phyloP scores from a whole-genome alignment of 2,113 vertebrate genomes.

The Catharus fuscescens region DNA sequence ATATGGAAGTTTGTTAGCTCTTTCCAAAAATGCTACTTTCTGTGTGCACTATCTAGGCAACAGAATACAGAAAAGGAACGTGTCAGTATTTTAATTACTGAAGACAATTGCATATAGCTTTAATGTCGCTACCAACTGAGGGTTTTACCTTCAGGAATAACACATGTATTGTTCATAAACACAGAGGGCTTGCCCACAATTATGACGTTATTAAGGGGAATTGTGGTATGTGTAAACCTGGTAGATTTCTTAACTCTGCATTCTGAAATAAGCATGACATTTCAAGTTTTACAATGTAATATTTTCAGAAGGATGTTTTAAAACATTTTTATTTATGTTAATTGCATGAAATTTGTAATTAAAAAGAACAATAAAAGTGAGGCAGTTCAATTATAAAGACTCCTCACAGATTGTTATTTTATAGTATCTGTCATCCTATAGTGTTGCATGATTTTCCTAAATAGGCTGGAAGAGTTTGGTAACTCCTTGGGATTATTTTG shows the following conservation, averaged over 20 bases:
- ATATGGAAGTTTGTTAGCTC: conserved; percentile 56
- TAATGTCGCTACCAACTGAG: not conserved
- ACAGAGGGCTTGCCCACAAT: not conserved
- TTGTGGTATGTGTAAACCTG: not conserved
- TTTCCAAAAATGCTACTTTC: conserved; percentile 15
- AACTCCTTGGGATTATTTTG: not conserved
- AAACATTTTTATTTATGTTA: not conserved
- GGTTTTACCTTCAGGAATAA: not conserved
- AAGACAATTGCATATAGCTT: conserved; percentile 2
- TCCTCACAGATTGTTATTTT: not conserved
- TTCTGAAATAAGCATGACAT: not conserved
- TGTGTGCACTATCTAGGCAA: not conserved
- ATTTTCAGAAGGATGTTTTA: not conserved
- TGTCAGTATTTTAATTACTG: conserved; percentile 12
- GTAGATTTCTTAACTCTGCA: not conserved
- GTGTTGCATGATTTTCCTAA: not conserved
- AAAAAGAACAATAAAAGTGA: not conserved
- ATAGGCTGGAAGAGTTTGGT: not conserved
- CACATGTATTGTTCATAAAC: not conserved
- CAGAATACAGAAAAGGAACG: not conserved
- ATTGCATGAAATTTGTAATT: not conserved
- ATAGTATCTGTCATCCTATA: not conserved
- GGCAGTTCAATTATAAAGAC: not conserved
- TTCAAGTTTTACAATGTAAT: not conserved
- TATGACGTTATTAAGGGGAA: not conserved